Evolutionary conservation across 1,140 invertebrate genomes (phyloP).

Genomic region (Drosophila gunungcola): DNA sequence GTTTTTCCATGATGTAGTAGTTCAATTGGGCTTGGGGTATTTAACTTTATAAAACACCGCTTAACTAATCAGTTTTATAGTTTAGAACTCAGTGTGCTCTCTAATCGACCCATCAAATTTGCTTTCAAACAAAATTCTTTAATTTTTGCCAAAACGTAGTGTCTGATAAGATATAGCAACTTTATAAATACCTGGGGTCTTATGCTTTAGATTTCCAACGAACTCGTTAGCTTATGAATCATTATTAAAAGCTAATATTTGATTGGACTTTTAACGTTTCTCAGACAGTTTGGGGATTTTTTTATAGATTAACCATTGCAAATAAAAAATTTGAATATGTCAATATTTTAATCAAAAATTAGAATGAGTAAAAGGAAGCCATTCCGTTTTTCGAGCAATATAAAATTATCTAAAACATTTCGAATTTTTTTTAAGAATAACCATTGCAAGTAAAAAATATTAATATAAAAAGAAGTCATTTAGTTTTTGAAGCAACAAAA

Average conservation of each 20-base stretch:
- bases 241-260: constrained; percentile 33
- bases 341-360: neutral
- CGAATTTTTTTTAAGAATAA: neutral
- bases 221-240: constrained; percentile 21
- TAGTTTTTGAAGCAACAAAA: too few relatives aligned
- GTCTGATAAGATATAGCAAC: constrained; percentile 44
- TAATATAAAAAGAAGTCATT: constrained; percentile 5
- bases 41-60: too few relatives aligned
- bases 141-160: constrained; percentile 14
- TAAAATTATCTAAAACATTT: neutral
- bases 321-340: too few relatives aligned
- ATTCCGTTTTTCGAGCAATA: neutral
- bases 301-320: too few relatives aligned
- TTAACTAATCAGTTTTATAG: neutral
- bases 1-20: too few relatives aligned
- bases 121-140: constrained; percentile 31
- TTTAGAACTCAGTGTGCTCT: neutral
- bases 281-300: neutral
- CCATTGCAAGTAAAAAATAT: too few relatives aligned
- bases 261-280: neutral
- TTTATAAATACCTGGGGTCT: constrained; percentile 33
- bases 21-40: too few relatives aligned
- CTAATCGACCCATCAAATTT: neutral
- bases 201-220: constrained; percentile 33
- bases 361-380: constrained; percentile 11